Evolutionary conservation across 2,113 vertebrate genomes (phyloP).

Genomic region (Atrichornis clamosus): DNA sequence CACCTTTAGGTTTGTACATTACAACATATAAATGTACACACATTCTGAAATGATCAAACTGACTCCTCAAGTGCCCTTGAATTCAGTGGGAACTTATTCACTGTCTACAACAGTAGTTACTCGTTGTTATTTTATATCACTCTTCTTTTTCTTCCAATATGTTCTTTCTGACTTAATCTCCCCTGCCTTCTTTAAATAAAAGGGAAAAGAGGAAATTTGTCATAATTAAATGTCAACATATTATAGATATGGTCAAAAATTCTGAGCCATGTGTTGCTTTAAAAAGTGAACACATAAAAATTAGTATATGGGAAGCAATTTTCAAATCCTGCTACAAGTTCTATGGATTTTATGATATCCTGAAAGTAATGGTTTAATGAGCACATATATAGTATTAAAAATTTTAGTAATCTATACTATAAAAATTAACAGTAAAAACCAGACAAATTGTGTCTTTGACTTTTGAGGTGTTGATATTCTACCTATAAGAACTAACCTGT

Average conservation of each 20-base stretch:
- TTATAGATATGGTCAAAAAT: not conserved
- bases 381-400: not conserved
- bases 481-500: not conserved
- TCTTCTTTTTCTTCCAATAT: accelerated
- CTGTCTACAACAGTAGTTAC: not conserved
- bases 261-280: not conserved
- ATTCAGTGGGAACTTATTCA: not conserved
- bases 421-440: not conserved
- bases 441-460: not conserved
- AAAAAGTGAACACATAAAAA: not conserved
- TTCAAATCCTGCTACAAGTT: not conserved
- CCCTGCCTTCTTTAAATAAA: not conserved
- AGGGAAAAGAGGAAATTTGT: not conserved
- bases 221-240: not conserved
- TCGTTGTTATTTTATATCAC: not conserved
- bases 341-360: not conserved
- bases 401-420: not conserved
- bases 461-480: not conserved
- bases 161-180: not conserved
- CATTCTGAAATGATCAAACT: not conserved
- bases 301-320: not conserved
- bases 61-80: not conserved
- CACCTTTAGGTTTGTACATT: not conserved
- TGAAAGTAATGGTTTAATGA: not conserved
- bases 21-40: not conserved